These are phyloP conservation scores for Athene noctua DNA, from an alignment of 2,113 vertebrate genomes.

Conservation along the genomic window DNA sequence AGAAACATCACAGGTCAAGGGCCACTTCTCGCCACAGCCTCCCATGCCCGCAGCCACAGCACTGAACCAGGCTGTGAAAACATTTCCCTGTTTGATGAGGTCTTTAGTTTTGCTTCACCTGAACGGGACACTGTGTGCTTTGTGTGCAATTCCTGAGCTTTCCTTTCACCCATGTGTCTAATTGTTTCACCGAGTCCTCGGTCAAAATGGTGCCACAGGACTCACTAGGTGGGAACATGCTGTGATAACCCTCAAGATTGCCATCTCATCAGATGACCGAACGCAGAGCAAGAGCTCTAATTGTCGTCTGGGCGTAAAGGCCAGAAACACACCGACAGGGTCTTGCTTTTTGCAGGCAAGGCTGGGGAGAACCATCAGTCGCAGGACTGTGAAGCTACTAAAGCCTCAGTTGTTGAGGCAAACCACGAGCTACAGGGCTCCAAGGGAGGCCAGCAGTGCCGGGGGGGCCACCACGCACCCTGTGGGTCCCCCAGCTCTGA, in stretches of 20 bases:
- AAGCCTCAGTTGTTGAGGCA: background rate
- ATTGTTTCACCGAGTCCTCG: background rate
- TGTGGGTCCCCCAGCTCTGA: background rate
- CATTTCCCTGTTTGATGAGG: background rate
- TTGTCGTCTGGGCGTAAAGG: accelerated
- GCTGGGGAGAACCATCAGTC: background rate
- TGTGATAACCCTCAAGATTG: background rate
- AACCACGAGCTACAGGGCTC: background rate
- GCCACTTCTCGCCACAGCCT: accelerated
- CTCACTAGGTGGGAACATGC: background rate
- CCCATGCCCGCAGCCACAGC: background rate
- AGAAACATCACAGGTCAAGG: background rate
- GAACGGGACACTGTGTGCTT: background rate
- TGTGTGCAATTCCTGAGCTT: background rate
- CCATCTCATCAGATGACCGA: background rate
- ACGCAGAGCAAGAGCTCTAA: background rate
- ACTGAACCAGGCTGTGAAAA: background rate
- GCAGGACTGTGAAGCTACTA: background rate
- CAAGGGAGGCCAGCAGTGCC: background rate
- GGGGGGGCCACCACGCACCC: accelerated
- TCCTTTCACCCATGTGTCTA: background rate
- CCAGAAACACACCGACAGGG: background rate
- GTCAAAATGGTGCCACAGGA: background rate
- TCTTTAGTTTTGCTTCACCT: background rate
- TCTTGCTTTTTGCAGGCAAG: no score